Percentiles rank a stretch among this genome's conserved stretches.
These are phyloP conservation scores for Platysteira castanea DNA, from an alignment of 2,113 vertebrate genomes.

Conservation along the genomic window DNA sequence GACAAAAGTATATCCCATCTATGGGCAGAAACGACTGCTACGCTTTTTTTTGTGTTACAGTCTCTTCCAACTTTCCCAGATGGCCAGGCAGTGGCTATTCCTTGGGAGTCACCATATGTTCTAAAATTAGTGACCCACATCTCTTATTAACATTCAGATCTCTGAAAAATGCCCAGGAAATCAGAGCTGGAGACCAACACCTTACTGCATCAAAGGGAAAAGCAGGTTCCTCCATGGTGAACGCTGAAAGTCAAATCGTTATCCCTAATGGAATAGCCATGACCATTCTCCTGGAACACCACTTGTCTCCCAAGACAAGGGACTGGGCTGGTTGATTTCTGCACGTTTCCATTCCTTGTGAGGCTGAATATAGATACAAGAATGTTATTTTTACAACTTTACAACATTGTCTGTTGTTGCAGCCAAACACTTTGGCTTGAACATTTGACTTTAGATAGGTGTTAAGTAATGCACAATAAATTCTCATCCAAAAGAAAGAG, in stretches of 20 bases:
- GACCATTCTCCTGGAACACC: not conserved
- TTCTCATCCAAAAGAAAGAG: not conserved
- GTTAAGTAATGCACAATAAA: not conserved
- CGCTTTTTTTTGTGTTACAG: not conserved
- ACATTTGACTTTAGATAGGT: not conserved
- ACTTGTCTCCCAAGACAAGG: not conserved
- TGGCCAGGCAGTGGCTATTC: not conserved
- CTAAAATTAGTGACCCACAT: not conserved
- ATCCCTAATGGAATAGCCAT: not conserved
- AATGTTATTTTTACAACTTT: constrained; percentile 17
- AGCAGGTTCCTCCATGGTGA: not conserved
- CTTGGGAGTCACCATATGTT: not conserved
- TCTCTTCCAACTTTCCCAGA: not conserved
- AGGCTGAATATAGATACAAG: not conserved
- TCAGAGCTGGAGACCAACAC: not conserved
- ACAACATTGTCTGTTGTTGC: not conserved
- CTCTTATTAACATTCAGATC: not conserved
- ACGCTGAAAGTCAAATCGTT: not conserved
- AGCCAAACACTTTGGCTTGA: constrained; percentile 20
- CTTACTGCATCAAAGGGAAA: not conserved
- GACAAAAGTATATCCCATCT: not conserved
- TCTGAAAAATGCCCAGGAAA: not conserved
- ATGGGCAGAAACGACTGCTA: not conserved
- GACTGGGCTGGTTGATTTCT: not conserved
- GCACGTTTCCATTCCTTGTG: not conserved